Evolutionary conservation across 2,888 invertebrate species (phyloP).

Genomic region (Diaprepes abbreviatus): DNA sequence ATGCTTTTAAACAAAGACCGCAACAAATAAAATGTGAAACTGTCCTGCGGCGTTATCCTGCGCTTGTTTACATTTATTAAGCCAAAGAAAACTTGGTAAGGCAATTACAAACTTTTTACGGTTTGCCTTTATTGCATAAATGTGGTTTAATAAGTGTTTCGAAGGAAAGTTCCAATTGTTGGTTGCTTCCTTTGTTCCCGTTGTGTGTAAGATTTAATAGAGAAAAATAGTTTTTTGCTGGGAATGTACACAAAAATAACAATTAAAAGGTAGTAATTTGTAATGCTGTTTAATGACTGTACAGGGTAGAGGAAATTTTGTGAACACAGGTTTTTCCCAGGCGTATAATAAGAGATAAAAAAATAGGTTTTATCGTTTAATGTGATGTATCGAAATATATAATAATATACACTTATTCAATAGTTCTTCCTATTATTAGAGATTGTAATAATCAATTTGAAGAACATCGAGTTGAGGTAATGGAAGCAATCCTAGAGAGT

Average conservation of each 20-base stretch:
- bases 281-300: too few relatives aligned
- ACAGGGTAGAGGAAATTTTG: too few relatives aligned
- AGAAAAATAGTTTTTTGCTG: not conserved
- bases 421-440: too few relatives aligned
- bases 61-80: not conserved
- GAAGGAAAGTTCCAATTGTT: not conserved
- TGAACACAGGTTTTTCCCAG: too few relatives aligned
- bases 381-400: too few relatives aligned
- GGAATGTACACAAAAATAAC: not conserved
- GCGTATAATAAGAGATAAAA: too few relatives aligned
- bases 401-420: too few relatives aligned
- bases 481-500: too few relatives aligned
- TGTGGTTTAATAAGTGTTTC: not conserved
- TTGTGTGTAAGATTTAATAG: not conserved
- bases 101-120: constrained; percentile 22
- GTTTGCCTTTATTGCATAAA: not conserved
- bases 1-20: not conserved
- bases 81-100: constrained; percentile 18
- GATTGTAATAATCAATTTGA: too few relatives aligned
- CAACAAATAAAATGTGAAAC: not conserved
- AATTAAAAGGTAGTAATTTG: too few relatives aligned
- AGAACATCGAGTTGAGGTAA: too few relatives aligned
- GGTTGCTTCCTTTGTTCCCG: not conserved
- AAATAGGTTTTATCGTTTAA: too few relatives aligned
- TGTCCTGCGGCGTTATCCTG: not conserved